Conservation (phyloP, 2,113 vertebrate species). For the Connochaetes taurinus region DNA sequence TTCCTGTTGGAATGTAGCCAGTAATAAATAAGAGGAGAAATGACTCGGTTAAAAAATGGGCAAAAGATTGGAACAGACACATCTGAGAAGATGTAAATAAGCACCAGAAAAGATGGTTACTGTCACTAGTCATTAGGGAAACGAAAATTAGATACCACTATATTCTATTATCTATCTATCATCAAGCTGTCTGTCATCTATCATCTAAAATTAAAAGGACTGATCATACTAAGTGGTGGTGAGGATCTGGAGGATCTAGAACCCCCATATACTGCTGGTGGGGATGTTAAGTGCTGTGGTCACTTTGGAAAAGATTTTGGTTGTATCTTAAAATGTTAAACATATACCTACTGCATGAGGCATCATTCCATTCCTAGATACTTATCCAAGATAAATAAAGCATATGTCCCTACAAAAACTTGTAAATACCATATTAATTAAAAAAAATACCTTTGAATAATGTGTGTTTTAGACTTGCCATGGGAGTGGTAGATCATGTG, state of each 20-base stretch:
- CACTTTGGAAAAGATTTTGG: background rate
- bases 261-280: background rate
- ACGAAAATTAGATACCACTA: background rate
- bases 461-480: background rate
- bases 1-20: background rate
- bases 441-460: background rate
- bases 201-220: background rate
- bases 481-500: background rate
- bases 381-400: background rate
- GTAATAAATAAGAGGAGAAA: background rate
- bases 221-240: background rate
- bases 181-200: background rate
- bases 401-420: background rate
- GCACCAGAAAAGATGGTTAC: background rate
- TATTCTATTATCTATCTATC: background rate
- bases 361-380: background rate
- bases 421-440: background rate
- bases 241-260: background rate
- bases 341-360: background rate
- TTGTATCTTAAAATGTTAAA: background rate
- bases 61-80: background rate
- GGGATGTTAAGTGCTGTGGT: background rate
- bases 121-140: background rate
- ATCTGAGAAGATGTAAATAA: background rate
- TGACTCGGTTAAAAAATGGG: background rate